phyloP scores from a whole-genome alignment of 1,140 invertebrate genomes.

The Procambarus virginalis region DNA sequence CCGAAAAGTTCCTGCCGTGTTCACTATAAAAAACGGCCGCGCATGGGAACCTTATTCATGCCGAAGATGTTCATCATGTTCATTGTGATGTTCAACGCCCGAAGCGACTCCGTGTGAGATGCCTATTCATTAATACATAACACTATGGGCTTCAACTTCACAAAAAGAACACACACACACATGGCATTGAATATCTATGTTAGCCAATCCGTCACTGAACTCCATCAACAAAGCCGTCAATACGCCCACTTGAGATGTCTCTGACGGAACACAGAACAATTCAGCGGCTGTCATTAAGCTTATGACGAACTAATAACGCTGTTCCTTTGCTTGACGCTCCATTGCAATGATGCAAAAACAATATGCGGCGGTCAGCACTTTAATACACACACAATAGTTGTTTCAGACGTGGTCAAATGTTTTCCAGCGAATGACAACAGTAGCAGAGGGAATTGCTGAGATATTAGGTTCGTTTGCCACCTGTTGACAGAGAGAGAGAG shows the following conservation, averaged over 20 bases:
- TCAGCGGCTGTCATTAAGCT: not conserved
- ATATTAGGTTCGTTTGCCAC: constrained; percentile 49
- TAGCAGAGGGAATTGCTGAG: not conserved
- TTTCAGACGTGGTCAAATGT: not conserved
- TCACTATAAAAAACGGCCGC: too few species aligned
- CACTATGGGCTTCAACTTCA: too few species aligned
- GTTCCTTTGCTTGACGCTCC: too few species aligned
- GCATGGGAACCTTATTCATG: too few species aligned
- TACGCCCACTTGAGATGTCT: not conserved
- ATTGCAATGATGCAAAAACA: too few species aligned
- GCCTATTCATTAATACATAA: too few species aligned
- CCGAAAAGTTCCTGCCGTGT: too few species aligned
- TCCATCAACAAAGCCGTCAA: not conserved
- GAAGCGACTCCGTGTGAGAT: too few species aligned
- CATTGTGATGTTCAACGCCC: too few species aligned
- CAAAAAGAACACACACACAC: too few species aligned
- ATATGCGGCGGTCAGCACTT: too few species aligned
- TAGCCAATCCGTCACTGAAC: not conserved
- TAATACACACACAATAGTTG: not conserved
- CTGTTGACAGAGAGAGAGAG: constrained; percentile 50
- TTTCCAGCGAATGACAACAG: not conserved
- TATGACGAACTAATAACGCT: not conserved
- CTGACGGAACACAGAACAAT: not conserved
- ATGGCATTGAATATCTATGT: not conserved
- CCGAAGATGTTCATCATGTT: too few species aligned